phyloP scores from a whole-genome alignment of 64 coral and sea anemone species.

The Platygyra sinensis region DNA sequence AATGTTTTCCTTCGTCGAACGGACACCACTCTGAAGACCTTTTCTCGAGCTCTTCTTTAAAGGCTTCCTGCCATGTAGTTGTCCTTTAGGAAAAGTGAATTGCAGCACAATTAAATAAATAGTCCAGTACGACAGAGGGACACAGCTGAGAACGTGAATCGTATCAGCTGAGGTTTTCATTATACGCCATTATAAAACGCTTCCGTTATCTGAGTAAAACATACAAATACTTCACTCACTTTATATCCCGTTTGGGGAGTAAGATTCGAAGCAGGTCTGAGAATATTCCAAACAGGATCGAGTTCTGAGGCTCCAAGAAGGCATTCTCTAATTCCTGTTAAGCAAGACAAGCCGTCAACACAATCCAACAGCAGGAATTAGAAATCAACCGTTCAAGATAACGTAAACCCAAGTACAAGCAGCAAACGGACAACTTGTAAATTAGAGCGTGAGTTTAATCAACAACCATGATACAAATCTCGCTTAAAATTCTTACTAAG shows the following conservation, averaged over 20 bases:
- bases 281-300: conserved; percentile 80
- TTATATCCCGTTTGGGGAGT: conserved; percentile 70
- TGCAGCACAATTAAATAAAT: conserved; percentile 36
- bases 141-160: conserved; percentile 3
- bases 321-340: conserved; percentile 88
- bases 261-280: conserved; percentile 61
- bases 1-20: conserved; percentile 64
- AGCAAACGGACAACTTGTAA: conserved; percentile 43
- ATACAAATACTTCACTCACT: conserved; percentile 75
- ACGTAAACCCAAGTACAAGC: neutral
- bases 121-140: conserved; percentile 18
- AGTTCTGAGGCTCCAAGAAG: conserved; percentile 75
- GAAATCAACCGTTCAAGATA: conserved; percentile 38
- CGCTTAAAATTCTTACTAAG: neutral
- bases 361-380: conserved; percentile 62
- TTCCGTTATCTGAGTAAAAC: conserved; percentile 34
- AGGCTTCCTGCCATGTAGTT: conserved; percentile 73
- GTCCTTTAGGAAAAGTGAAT: conserved; percentile 35
- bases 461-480: conserved; percentile 17
- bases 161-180: conserved; percentile 27
- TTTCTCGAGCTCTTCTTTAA: conserved; percentile 69
- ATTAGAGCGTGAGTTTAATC: conserved; percentile 19
- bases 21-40: conserved; percentile 60
- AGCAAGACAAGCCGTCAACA: conserved; percentile 63
- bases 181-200: conserved; percentile 41